Evolutionary conservation across 37 sponge, comb jelly and placozoan species (phyloP), one percentile per base, ranked within the genome.

Genomic region (Chondrosia reniformis): DNA sequence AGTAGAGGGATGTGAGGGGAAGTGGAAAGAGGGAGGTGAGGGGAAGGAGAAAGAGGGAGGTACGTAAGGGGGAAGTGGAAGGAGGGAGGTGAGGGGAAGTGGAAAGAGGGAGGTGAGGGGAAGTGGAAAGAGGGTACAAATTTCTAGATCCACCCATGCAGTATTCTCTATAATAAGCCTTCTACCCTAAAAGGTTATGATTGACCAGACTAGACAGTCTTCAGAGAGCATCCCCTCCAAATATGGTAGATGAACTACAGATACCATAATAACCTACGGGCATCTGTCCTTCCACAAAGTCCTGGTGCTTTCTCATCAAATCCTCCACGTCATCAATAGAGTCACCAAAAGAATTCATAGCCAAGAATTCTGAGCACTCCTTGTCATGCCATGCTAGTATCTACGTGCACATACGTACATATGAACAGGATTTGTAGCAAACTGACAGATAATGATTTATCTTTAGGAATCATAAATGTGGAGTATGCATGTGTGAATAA

Each of bases 251-350:
- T n/a, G n/a, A n/a, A n/a, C n/a, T n/a, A n/a, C n/a, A n/a, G n/a
- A n/a, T n/a, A n/a, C n/a, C n/a, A n/a, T 17, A 49, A 19, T 19
- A 17, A 69, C 72, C 41, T 44, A 69, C 72, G 10, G 72, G 72
- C 72, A 69, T 69, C 72, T 69, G 72, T 1, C 72, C 72, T 34
- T 69, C 72, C 42, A 69, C 72, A 69, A 69, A 69, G n/a, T 37
- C 72, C 72, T 69, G 72, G 43, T 69, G 72, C 72, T 25, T 36
- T 17, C 40, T 25, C 1, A 69, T 69, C 41, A 69, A 6, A 1
- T 44, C 24, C 72, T 69, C 72, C 44, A 69, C 72, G 10, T 69
- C 72, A 39, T 69, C 72, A 22, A 69, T 69, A 7, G 72, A 69
- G 43, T 69, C 72, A 7, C 72, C 72, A 69, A 34, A 69, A 7